phyloP scores from a whole-genome alignment of 2,113 vertebrate species.

The Mustela lutreola region DNA sequence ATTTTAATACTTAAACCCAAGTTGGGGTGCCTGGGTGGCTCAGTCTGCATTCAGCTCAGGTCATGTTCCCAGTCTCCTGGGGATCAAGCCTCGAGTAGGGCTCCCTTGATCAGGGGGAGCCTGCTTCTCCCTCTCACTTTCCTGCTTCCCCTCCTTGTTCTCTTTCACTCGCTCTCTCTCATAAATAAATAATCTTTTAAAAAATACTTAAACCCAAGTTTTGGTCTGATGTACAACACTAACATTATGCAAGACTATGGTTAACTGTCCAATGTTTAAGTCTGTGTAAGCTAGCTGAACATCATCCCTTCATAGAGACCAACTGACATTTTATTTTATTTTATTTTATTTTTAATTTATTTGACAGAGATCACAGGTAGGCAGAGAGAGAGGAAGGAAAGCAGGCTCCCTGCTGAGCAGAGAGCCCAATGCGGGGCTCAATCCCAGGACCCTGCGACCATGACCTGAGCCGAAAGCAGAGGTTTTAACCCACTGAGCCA shows the following conservation, averaged over 20 bases:
- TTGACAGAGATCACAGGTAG: no score
- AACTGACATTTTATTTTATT: not conserved
- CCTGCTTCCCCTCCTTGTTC: not conserved
- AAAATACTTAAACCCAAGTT: not conserved
- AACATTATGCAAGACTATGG: not conserved
- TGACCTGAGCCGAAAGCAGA: no score
- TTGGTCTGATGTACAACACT: not conserved
- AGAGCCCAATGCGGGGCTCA: no score
- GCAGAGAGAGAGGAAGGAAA: no score
- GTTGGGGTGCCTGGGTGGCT: not conserved
- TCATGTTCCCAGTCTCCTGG: not conserved
- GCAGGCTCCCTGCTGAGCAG: no score
- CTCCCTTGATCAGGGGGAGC: no score
- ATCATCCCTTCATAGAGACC: not conserved
- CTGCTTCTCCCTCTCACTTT: not conserved
- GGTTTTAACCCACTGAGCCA: no score
- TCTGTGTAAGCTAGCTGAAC: not conserved
- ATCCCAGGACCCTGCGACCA: no score
- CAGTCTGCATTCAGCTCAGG: not conserved
- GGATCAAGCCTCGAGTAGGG: no score
- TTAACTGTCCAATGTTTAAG: not conserved
- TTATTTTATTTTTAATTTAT: not conserved
- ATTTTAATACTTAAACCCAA: conserved; percentile 6
- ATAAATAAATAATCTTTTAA: not conserved
- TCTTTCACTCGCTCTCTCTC: no score